Percentiles rank a stretch among this genome's conserved stretches.
Evolutionary conservation across 2,113 vertebrate genomes (phyloP).

Genomic region (Nanorana parkeri): DNA sequence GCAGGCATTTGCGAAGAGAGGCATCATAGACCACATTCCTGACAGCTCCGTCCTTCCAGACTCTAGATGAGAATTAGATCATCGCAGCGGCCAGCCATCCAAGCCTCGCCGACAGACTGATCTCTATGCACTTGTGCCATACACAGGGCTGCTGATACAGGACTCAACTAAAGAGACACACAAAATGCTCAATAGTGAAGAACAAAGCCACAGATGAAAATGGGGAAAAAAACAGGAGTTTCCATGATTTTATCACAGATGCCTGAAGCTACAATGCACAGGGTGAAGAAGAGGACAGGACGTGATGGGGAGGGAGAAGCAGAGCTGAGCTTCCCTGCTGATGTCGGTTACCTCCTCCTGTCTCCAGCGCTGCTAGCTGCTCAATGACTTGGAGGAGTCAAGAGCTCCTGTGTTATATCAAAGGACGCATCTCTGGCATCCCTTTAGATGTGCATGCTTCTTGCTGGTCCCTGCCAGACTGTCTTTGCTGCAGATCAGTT

Average conservation of each 20-base stretch:
- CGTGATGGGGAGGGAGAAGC: not conserved
- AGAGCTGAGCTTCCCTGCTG: not conserved
- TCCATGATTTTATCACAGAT: not conserved
- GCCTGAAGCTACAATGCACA: not conserved
- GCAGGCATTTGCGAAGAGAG: not conserved
- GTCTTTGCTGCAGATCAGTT: no score
- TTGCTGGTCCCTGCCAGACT: no score
- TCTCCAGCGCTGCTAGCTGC: conserved; percentile 35
- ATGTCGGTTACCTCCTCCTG: not conserved
- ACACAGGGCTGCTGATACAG: not conserved
- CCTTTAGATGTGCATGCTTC: no score
- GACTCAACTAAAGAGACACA: no score
- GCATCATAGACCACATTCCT: not conserved
- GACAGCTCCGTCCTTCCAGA: not conserved
- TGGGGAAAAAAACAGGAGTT: not conserved
- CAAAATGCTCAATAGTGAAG: not conserved
- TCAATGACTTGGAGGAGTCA: conserved; percentile 43
- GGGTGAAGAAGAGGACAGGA: conserved; percentile 5
- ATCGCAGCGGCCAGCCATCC: no score
- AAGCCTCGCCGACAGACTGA: not conserved
- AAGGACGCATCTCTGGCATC: no score
- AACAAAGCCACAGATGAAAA: not conserved
- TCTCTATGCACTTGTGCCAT: not conserved
- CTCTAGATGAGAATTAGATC: not conserved
- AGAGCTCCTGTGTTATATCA: conserved; percentile 6